These are phyloP conservation scores for Astyanax mexicanus DNA, from an alignment of 2,797 vertebrate species.

Conservation along the genomic window DNA sequence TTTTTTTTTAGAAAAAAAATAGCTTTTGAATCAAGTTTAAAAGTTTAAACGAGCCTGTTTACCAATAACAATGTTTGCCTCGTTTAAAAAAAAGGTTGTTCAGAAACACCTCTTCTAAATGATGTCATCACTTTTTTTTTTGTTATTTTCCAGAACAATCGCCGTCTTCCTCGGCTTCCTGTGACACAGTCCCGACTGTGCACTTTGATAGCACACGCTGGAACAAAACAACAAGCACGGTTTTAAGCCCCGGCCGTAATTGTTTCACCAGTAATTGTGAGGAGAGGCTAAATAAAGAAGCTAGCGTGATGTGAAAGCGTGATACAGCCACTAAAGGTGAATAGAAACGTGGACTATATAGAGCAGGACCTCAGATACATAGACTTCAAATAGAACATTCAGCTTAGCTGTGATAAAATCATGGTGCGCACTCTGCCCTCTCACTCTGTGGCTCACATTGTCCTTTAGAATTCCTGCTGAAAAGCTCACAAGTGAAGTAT, in stretches of 20 bases:
- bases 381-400: background rate
- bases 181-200: slow-evolving; percentile 69
- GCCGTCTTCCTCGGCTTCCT: slow-evolving; percentile 80
- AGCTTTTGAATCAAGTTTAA: too few species aligned
- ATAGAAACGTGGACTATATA: background rate
- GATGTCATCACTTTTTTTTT: slow-evolving; percentile 77
- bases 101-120: slow-evolving; percentile 68
- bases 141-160: slow-evolving; percentile 80
- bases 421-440: background rate
- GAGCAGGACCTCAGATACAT: background rate
- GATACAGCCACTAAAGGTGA: slow-evolving; percentile 65
- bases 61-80: background rate
- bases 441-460: background rate
- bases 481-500: background rate
- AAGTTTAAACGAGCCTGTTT: background rate
- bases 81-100: slow-evolving; percentile 15
- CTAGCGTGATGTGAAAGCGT: slow-evolving; percentile 72
- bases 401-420: background rate
- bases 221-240: slow-evolving; percentile 68
- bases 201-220: slow-evolving; percentile 65
- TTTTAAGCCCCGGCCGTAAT: slow-evolving; percentile 72
- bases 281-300: slow-evolving; percentile 29
- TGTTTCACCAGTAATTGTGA: slow-evolving; percentile 80
- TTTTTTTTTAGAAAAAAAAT: too few species aligned
- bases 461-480: slow-evolving; percentile 4